phyloP scores from a whole-genome alignment of 2,797 vertebrate genomes.

The Limnodromus scolopaceus region DNA sequence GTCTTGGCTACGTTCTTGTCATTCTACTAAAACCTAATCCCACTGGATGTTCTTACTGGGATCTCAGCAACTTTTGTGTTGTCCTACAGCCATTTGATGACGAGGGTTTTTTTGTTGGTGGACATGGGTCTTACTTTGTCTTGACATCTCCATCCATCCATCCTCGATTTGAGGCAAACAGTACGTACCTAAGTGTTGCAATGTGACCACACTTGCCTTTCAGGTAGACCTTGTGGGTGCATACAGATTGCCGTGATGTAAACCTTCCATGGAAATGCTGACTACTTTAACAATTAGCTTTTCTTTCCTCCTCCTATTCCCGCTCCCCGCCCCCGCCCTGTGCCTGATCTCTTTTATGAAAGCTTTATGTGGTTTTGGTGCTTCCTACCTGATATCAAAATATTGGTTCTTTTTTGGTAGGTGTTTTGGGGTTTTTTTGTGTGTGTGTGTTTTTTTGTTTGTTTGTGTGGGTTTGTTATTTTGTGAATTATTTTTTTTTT shows the following conservation, averaged over 20 bases:
- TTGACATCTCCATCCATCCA: background rate
- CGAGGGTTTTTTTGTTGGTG: background rate
- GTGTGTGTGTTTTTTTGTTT: background rate
- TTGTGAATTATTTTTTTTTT: no score
- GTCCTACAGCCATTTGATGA: background rate
- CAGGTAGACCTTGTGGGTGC: background rate
- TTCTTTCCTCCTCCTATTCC: background rate
- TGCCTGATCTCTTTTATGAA: background rate
- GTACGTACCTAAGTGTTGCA: background rate
- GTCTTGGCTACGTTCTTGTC: background rate
- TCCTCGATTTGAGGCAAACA: background rate
- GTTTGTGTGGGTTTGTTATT: background rate
- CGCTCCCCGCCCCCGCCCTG: background rate
- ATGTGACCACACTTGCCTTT: background rate
- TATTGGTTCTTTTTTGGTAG: background rate
- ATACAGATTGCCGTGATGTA: accelerated
- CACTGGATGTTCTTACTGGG: background rate
- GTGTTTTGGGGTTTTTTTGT: background rate
- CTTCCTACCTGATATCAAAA: background rate
- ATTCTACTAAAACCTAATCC: background rate
- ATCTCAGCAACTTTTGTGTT: background rate
- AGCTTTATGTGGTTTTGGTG: background rate
- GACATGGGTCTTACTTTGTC: background rate
- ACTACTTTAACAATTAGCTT: background rate
- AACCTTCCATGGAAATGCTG: background rate